Evolutionary conservation across 2,113 vertebrate species (phyloP).

Genomic region (Melanerpes formicivorus): DNA sequence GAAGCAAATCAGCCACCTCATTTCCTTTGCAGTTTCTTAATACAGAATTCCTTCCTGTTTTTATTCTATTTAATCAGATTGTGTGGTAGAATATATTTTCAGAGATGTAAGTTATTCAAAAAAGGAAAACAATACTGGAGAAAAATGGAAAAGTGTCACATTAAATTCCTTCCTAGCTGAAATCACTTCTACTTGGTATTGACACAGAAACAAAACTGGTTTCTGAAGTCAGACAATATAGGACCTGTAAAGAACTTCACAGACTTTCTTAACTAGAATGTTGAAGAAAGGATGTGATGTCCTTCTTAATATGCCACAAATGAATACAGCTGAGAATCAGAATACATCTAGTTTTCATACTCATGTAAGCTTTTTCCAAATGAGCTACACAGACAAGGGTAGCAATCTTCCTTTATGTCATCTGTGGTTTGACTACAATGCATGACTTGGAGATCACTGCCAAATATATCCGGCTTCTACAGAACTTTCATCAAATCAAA

Average conservation of each 20-base stretch:
- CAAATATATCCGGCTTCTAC: conserved; percentile 22
- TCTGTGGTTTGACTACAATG: conserved; percentile 17
- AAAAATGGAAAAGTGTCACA: background rate
- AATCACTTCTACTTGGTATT: background rate
- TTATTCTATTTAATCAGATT: background rate
- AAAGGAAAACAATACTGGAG: background rate
- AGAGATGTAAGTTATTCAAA: background rate
- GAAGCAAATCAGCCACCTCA: background rate
- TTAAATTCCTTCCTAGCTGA: background rate
- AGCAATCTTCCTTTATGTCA: background rate
- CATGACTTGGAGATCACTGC: background rate
- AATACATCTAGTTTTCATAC: background rate
- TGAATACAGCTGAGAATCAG: background rate
- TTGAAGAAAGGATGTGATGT: background rate
- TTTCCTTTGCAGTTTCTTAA: background rate
- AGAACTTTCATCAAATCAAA: conserved; percentile 42
- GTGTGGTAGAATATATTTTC: background rate
- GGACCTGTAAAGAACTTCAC: background rate
- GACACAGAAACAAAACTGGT: background rate
- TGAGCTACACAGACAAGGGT: background rate
- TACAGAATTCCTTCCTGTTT: background rate
- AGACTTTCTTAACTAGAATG: background rate
- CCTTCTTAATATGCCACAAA: background rate
- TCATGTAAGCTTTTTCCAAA: background rate
- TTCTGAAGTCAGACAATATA: background rate